Evolutionary conservation across 2,113 vertebrate species (phyloP), one percentile per base, ranked within the genome.

Genomic region (Hepsetus odoe): DNA sequence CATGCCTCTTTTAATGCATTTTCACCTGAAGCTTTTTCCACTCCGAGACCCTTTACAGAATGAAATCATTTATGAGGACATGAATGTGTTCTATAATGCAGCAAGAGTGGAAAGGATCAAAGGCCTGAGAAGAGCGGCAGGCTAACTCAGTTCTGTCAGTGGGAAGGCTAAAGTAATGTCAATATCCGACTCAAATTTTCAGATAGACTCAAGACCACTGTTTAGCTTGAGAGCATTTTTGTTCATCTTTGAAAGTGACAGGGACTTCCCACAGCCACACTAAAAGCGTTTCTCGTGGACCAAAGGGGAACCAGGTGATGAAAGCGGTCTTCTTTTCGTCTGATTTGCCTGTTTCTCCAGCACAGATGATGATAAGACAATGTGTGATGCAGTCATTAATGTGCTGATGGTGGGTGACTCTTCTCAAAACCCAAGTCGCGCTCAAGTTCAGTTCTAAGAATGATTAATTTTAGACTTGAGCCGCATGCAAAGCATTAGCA

Each of bases 141-240:
- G 66, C 38, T 22, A 58, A 74, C 49, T 62, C 56, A 13, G 70
- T 55, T 66, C 28, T 28, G 44, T 77, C 30, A 22, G n/a, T 68
- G 9, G 53, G 55, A 59, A 72, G 73, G 64, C 68, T 66, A 79
- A 71, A 83, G 77, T 68, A 65, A 83, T 33, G 74, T 80, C 68
- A 72, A 59, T 68, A 83, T 76, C 61, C 62, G 44, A 62, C 44
- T 55, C 28, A 73, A 68, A 70, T 76, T 83, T 76, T 66, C 61
- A 28, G 56, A 76, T 49, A 40, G 56, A 72, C 71, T 65, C 59
- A 26, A 58, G 65, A 22, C 64, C 58, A 42, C 59, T 66, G 65
- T 77, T 82, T 82, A 61, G 42, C 71, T 74, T 74, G 7, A 79
- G 71, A 74, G 76, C 65, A 18, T 70, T 79, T 79, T 70, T 72